Base-by-base conservation (phyloP, 2,797 vertebrate species). In the Sebastes miniatus region DNA sequence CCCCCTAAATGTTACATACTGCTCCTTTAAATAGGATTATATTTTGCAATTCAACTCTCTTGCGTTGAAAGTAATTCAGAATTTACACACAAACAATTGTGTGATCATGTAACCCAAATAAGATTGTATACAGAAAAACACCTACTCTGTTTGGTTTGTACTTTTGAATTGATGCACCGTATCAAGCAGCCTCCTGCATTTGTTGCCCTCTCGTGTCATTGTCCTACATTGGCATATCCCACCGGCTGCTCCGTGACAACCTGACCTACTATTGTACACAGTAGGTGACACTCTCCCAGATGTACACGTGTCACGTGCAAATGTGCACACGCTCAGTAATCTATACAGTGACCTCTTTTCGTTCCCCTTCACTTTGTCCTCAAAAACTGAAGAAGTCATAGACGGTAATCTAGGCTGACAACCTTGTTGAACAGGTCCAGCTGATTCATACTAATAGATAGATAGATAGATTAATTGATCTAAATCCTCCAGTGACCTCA, bases 211-310 rank as follows among this genome's bases (percentile, higher is more conserved):
- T 72, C 20, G 31, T 67, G 67, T 71, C 85, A 71, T 81, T 76
- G 59, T 74, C 72, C 80, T 76, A 74, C 29, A 81, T 84, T 63
- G 68, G 27, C 20, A 74, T 69, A 77, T 87, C 81, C 79, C 85
- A 80, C n/a, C 4, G 8, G 78, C 77, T 81, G 20, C 75, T 83
- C 36, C 1, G 5, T 73, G 52, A 70, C 59, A 83, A 61, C 58
- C 68, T 89, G 84, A 80, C 84, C 87, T 80, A 87, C 78, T 85
- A 76, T 77, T 66, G 16, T 5, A 54, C 73, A 65, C 52, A 66
- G 73, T 65, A 43, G 63, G 16, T 64, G 77, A 66, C 34, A 32
- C 59, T 66, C 68, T 76, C 65, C 62, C 61, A 56, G 22, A 67
- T 56, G 50, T 50, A 29, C 73, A 52, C 1, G 3, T 47, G 36